Conservation (phyloP, 2,888 invertebrate species). For the Subacronicta megacephala region DNA sequence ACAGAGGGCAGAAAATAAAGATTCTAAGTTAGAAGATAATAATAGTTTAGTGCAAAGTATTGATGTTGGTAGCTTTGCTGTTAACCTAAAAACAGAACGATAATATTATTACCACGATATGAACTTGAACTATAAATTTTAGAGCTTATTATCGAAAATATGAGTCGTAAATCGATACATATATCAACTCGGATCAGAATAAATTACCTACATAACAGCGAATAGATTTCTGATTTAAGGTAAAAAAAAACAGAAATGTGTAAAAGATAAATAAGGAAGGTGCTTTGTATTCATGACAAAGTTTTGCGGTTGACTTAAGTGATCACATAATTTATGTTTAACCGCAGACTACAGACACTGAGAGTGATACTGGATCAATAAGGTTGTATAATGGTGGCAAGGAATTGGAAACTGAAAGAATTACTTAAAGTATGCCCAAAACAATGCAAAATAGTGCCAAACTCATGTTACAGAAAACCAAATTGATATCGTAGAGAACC, state of each 20-base stretch:
- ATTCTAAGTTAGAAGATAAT: neutral
- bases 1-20: neutral
- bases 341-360: constrained; percentile 2
- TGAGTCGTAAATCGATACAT: no score
- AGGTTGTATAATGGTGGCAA: neutral
- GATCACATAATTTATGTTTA: constrained; percentile 21
- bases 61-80: no score
- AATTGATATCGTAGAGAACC: no score
- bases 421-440: no score
- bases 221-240: neutral
- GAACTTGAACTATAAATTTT: no score
- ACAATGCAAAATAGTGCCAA: no score
- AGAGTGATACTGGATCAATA: neutral
- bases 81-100: no score
- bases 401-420: no score
- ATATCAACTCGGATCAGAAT: neutral
- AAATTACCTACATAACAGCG: no score
- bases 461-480: no score
- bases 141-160: no score
- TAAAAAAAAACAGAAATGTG: neutral
- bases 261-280: constrained; percentile 7
- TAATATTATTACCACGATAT: no score
- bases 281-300: constrained; percentile 38
- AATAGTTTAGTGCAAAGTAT: neutral
- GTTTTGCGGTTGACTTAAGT: constrained; percentile 27